Evolutionary conservation across 2,888 invertebrate species (phyloP).

Genomic region (Cacoxenus indagator): DNA sequence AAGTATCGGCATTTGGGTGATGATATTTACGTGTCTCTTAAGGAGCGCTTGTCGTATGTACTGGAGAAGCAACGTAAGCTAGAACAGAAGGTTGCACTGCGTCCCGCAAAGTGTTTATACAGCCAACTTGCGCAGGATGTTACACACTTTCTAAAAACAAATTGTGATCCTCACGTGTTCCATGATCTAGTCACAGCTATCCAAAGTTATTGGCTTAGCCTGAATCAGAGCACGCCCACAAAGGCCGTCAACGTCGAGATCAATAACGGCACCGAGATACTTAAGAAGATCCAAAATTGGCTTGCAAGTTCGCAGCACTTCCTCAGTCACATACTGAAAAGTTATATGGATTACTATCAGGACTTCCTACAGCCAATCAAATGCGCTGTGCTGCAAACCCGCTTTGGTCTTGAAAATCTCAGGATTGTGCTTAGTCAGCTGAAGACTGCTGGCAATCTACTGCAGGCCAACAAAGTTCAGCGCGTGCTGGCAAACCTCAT

Average conservation of each 20-base stretch:
- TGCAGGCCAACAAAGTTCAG: constrained; percentile 50
- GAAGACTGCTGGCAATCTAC: constrained; percentile 42
- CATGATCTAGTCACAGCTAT: constrained; percentile 50
- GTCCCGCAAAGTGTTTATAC: constrained; percentile 64
- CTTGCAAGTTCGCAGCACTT: constrained; percentile 67
- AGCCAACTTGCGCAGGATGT: constrained; percentile 64
- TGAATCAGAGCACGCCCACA: constrained; percentile 29
- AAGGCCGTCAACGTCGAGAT: constrained; percentile 38
- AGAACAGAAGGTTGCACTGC: constrained; percentile 64
- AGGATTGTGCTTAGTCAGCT: constrained; percentile 73
- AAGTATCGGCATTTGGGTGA: constrained; percentile 65
- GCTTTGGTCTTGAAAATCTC: constrained; percentile 76
- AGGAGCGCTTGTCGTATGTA: constrained; percentile 41
- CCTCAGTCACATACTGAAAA: constrained; percentile 68
- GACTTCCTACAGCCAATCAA: constrained; percentile 84
- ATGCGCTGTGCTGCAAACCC: constrained; percentile 77
- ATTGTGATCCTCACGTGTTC: constrained; percentile 60
- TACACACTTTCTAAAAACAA: constrained; percentile 65
- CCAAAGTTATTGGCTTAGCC: constrained; percentile 45
- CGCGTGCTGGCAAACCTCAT: constrained; percentile 58
- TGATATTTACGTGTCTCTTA: constrained; percentile 54
- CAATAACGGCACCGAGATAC: constrained; percentile 45
- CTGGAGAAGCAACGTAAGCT: constrained; percentile 54
- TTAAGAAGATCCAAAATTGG: constrained; percentile 66
- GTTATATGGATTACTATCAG: constrained; percentile 79